Conservation (phyloP, 2,888 invertebrate genomes). For the Eupithecia subfuscata region DNA sequence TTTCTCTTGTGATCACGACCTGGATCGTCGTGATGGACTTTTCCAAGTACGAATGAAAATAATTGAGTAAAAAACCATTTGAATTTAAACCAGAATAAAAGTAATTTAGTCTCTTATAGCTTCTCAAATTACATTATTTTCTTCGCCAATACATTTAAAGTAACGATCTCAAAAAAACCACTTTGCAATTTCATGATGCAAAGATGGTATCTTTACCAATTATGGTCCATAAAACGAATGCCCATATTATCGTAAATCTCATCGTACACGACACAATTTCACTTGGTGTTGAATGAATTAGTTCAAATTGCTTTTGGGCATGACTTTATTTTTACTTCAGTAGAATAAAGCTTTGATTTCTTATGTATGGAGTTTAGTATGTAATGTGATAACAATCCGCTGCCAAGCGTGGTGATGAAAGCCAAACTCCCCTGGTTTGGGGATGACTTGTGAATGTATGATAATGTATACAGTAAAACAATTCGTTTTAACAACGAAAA, state of each 20-base stretch:
- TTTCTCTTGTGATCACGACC: neutral
- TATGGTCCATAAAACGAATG: conserved; percentile 40
- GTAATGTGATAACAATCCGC: neutral
- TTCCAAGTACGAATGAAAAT: neutral
- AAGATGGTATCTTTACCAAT: conserved; percentile 38
- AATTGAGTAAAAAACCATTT: neutral
- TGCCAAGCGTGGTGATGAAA: neutral
- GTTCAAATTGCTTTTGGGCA: conserved; percentile 33
- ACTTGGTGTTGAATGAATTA: conserved; percentile 39
- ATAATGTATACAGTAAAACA: no score
- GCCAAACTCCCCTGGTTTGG: no score
- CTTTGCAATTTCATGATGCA: conserved; percentile 38
- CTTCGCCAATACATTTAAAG: conserved; percentile 19
- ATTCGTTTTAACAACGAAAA: no score
- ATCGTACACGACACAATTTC: conserved; percentile 36
- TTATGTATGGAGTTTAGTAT: neutral
- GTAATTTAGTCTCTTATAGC: conserved; percentile 11
- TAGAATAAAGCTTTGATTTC: neutral
- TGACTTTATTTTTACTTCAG: conserved; percentile 25
- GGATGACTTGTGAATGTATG: no score
- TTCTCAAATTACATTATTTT: conserved; percentile 17
- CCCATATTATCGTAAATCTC: conserved; percentile 36
- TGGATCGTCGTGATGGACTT: neutral
- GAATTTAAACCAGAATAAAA: neutral
- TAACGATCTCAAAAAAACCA: conserved; percentile 25